Evolutionary conservation across 2,797 vertebrate genomes (phyloP), one percentile per base, ranked within the genome.

Genomic region (Schizopygopsis malacanthus): DNA sequence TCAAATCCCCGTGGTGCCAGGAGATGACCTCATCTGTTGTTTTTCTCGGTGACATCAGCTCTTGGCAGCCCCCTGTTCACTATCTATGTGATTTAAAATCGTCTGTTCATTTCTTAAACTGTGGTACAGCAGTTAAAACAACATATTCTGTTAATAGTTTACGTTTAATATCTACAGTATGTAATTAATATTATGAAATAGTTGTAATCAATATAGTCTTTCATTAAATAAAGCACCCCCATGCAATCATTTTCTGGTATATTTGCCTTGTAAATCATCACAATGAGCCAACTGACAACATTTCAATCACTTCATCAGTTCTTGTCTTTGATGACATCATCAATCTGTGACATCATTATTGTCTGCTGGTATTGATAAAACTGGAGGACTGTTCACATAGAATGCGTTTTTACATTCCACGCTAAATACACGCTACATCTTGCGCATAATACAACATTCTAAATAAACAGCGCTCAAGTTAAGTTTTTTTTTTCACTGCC

Each of bases 271-370:
- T 69, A 37, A 69, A 70, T 85, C 50, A 73, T 41, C 61, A 70
- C 45, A 22, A 20, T 43, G 73, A 77, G 54, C 71, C 52, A 61
- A 73, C 12, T 33, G n/a, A 59, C 79, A 81, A 70, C 43, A 37
- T 76, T 72, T 91, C 65, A 82, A 85, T 91, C 85, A 89, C 79
- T 86, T 84, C 76, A 87, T 85, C 67, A 84, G 76, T 83, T 73
- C 43, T 25, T 25, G 41, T 80, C 70, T 61, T 63, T n/a, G 25
- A 86, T 56, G 25, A 84, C 83, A 77, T 83, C 86, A 82, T 83
- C 76, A 63, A 76, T 81, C 84, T 79, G 56, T 82, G 81, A 73
- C 67, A 56, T 82, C 80, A 82, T 81, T 33, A 70, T 77, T 83
- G 71, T 77, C 81, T 82, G 83, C 83, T 88, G 77, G 83, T 83